A percentile compares a stretch with the other conserved stretches of the same genome.
Evolutionary conservation across 1,140 invertebrate species (phyloP).

Genomic region (Plodia interpunctella): DNA sequence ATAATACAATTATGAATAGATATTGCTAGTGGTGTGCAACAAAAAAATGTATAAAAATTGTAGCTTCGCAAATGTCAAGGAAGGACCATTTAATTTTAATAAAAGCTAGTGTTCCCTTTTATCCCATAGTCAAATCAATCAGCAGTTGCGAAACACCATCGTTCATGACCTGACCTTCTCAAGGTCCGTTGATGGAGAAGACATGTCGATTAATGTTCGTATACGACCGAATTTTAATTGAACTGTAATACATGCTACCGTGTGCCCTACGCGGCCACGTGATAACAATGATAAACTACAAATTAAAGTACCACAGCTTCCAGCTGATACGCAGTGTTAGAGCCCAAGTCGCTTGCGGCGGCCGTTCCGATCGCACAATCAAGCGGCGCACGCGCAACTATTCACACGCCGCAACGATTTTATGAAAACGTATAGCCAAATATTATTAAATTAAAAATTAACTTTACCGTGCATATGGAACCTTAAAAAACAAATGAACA

Average conservation of each 20-base stretch:
- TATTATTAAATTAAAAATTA: constrained; percentile 20
- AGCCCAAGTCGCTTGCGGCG: constrained; percentile 38
- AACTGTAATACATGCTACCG: constrained; percentile 31
- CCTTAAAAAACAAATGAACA: constrained; percentile 60
- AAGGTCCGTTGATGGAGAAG: constrained; percentile 13
- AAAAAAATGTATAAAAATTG: too few relatives aligned
- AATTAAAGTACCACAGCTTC: constrained; percentile 58
- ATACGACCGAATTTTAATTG: constrained; percentile 29
- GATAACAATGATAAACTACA: constrained; percentile 64
- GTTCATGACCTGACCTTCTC: background rate
- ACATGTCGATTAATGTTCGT: constrained; percentile 14
- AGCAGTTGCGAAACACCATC: background rate
- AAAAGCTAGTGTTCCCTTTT: too few relatives aligned
- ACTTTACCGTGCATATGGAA: constrained; percentile 26
- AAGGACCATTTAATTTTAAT: too few relatives aligned
- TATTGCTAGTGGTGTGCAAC: too few relatives aligned
- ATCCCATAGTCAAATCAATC: background rate
- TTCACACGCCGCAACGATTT: constrained; percentile 18
- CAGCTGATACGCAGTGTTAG: constrained; percentile 63
- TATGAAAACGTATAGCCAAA: constrained; percentile 12
- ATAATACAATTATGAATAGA: too few relatives aligned
- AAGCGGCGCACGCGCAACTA: constrained; percentile 45
- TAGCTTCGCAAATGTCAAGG: too few relatives aligned
- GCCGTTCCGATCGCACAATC: constrained; percentile 37
- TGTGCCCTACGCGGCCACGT: constrained; percentile 44